phyloP scores from a whole-genome alignment of 2,888 invertebrate species.

The Proisotoma minuta region DNA sequence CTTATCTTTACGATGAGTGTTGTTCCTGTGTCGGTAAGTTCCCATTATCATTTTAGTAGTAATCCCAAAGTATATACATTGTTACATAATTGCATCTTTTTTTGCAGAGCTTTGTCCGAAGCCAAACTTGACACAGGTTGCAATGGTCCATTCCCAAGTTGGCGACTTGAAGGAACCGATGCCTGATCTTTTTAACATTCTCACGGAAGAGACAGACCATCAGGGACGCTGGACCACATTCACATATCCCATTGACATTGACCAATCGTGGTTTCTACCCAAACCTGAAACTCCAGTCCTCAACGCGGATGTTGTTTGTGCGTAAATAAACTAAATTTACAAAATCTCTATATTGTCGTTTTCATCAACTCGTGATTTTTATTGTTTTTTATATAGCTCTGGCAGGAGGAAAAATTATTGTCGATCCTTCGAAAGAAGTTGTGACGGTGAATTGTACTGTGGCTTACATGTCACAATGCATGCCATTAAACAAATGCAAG shows the following conservation, averaged over 20 bases:
- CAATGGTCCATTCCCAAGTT: constrained; percentile 75
- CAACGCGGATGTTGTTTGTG: not conserved
- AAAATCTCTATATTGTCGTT: not conserved
- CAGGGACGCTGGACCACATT: constrained; percentile 78
- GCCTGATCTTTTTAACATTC: constrained; percentile 74
- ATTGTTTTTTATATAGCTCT: constrained; percentile 24
- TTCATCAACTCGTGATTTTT: not conserved
- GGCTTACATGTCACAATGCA: constrained; percentile 82
- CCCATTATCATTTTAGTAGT: not conserved
- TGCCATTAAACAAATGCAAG: constrained; percentile 81
- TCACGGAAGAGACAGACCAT: constrained; percentile 72
- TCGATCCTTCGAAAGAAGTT: constrained; percentile 50
- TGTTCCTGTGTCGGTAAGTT: constrained; percentile 93
- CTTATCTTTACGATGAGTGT: constrained; percentile 84
- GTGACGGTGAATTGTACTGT: constrained; percentile 81
- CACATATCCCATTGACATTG: constrained; percentile 59
- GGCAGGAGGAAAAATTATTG: constrained; percentile 45
- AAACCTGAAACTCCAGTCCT: constrained; percentile 36
- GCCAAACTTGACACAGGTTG: constrained; percentile 70
- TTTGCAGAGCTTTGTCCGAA: constrained; percentile 82
- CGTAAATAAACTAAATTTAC: not conserved
- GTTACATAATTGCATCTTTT: not conserved
- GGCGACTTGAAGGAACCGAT: constrained; percentile 76
- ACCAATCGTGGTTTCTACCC: constrained; percentile 46
- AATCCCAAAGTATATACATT: not conserved